Evolutionary conservation across 2,113 vertebrate genomes (phyloP).

Genomic region (Toxotes chatareus): DNA sequence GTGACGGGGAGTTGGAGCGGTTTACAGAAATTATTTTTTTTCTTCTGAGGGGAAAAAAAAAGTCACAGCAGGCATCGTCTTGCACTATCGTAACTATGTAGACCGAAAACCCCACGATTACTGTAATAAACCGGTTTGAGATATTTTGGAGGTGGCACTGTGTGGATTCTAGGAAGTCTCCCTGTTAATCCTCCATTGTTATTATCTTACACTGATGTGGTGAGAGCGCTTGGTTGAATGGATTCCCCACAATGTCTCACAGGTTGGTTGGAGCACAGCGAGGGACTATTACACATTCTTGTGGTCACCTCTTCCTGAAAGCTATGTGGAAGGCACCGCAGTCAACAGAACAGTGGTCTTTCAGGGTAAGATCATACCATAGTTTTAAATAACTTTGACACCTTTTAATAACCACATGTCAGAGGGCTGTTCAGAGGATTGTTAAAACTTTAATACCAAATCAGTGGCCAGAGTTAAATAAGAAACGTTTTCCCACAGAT

Average conservation of each 20-base stretch:
- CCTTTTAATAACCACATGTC: constrained; percentile 66
- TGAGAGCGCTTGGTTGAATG: constrained; percentile 58
- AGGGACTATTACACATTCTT: constrained; percentile 99
- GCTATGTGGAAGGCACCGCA: constrained; percentile 91
- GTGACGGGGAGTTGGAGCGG: constrained; percentile 34
- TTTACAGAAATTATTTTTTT: constrained; percentile 38
- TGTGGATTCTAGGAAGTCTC: constrained; percentile 51
- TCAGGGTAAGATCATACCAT: constrained; percentile 89
- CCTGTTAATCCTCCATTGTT: constrained; percentile 59
- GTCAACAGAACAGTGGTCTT: constrained; percentile 94
- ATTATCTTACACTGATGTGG: constrained; percentile 70
- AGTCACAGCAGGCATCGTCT: constrained; percentile 7
- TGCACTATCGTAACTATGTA: constrained; percentile 7
- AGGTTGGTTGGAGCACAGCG: constrained; percentile 99
- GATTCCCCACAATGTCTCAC: constrained; percentile 70
- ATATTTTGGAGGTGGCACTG: constrained; percentile 60
- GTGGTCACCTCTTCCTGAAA: constrained; percentile 97
- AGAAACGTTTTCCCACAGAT: constrained; percentile 43
- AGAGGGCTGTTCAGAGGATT: constrained; percentile 38
- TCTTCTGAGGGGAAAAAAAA: constrained; percentile 4
- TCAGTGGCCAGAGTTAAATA: constrained; percentile 52
- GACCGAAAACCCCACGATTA: constrained; percentile 47
- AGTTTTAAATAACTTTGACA: constrained; percentile 72
- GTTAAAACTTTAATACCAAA: constrained; percentile 63
- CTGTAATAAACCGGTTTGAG: constrained; percentile 41